Conservation (phyloP, 2,797 vertebrate genomes). For the Smutsia temminckii region DNA sequence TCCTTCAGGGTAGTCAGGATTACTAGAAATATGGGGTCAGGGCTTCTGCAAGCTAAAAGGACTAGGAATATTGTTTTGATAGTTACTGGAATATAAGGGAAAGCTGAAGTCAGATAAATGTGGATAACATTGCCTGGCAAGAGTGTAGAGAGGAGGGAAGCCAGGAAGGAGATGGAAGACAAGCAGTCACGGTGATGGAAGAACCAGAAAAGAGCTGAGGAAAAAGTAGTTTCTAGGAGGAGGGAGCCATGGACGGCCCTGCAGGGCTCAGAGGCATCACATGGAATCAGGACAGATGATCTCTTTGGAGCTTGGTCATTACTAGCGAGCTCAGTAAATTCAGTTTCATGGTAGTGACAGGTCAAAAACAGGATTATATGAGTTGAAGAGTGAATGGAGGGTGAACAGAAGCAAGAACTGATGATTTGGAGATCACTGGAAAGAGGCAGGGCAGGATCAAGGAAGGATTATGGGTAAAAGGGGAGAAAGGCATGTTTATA, state of each 20-base stretch:
- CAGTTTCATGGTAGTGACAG: background rate
- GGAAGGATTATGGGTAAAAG: background rate
- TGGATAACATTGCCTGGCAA: background rate
- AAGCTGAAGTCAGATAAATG: background rate
- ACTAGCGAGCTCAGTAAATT: background rate
- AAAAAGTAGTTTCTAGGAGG: background rate
- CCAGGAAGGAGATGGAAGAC: background rate
- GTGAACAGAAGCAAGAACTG: background rate
- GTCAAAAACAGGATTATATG: background rate
- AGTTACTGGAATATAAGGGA: background rate
- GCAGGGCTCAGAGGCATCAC: background rate
- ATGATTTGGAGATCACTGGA: background rate
- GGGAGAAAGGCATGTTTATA: background rate
- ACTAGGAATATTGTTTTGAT: background rate
- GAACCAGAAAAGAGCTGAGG: background rate
- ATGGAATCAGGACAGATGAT: background rate
- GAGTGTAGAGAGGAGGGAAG: background rate
- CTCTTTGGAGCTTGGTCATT: conserved; percentile 22
- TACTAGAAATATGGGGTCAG: background rate
- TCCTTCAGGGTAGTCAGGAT: background rate
- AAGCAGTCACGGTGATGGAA: background rate
- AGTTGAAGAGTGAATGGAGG: background rate
- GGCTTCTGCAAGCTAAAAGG: background rate
- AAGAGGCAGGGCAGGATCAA: background rate
- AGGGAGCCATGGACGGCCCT: background rate